Base-by-base conservation (phyloP, 2,797 vertebrate genomes). In the Ptychadena robeensis region DNA sequence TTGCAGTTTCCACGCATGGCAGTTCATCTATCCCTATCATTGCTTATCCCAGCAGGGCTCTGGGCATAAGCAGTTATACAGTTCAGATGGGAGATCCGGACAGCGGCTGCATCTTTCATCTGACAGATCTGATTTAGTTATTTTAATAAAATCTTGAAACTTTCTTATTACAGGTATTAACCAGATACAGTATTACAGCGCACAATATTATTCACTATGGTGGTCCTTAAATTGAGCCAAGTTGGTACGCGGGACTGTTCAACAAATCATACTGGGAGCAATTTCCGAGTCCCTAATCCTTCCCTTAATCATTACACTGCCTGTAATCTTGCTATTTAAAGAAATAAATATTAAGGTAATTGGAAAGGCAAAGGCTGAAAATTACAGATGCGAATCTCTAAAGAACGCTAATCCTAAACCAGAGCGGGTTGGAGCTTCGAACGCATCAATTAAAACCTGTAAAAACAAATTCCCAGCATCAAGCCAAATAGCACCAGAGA, bases 231-330 rank as follows among this genome's bases (percentile, higher is more conserved):
- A 53, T 4, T 53, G 15, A 53, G 44, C 44, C 44, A 53, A 53
- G 4, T n/a, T 53, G 6, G 44, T 53, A 15, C 4, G 18, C 5
- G 6, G 44, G 15, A 18, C 18, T 1, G 37, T 53, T 31, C 15
- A 35, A 18, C n/a, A 68, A 25, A 65, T 76, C 61, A 18, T 37
- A 61, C 57, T 30, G 32, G 59, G 28, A 67, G 37, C 28, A 32
- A n/a, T n/a, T 48, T 78, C 61, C 38, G 40, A 11, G 22, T 67
- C 38, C 3, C 74, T 68, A 57, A 79, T 77, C 27, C 31, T 77
- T 11, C n/a, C 5, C 35, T 35, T 57, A 64, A 72, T 80, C 57
- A 64, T 44, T 40, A 22, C 18, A 61, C 44, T 4, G 27, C 10
- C 25, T 68, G 22, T 40, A 72, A 71, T 63, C 57, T 64, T 30